Evolutionary conservation across 2,797 vertebrate species (phyloP).

Genomic region (Ataeniobius toweri): DNA sequence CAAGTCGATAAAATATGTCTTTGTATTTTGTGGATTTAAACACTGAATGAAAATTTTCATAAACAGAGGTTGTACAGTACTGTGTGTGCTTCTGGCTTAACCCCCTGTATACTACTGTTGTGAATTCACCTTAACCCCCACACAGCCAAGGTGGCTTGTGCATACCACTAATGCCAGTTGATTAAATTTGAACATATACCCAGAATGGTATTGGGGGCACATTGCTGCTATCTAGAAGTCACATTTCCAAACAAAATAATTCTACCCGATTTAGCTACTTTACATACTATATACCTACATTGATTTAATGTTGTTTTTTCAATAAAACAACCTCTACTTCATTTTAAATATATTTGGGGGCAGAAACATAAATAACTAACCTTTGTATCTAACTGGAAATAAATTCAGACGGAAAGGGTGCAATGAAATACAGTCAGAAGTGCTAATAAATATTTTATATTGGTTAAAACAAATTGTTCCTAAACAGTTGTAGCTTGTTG

Average conservation of each 20-base stretch:
- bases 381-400: neutral
- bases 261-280: neutral
- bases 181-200: neutral
- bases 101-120: neutral
- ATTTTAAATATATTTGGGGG: neutral
- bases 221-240: neutral
- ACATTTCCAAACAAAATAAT: neutral
- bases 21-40: too few relatives aligned
- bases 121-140: neutral
- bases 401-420: neutral
- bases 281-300: too few relatives aligned
- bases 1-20: neutral
- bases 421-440: neutral
- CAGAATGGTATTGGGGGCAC: neutral
- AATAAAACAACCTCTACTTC: neutral
- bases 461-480: neutral
- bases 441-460: too few relatives aligned
- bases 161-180: neutral
- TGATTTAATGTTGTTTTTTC: neutral
- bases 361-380: neutral
- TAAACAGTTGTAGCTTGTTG: neutral
- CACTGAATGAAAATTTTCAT: neutral
- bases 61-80: neutral
- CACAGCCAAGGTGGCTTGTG: neutral
- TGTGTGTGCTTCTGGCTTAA: neutral